Conservation (phyloP, 1,140 invertebrate genomes). For the Micrasema minimum region DNA sequence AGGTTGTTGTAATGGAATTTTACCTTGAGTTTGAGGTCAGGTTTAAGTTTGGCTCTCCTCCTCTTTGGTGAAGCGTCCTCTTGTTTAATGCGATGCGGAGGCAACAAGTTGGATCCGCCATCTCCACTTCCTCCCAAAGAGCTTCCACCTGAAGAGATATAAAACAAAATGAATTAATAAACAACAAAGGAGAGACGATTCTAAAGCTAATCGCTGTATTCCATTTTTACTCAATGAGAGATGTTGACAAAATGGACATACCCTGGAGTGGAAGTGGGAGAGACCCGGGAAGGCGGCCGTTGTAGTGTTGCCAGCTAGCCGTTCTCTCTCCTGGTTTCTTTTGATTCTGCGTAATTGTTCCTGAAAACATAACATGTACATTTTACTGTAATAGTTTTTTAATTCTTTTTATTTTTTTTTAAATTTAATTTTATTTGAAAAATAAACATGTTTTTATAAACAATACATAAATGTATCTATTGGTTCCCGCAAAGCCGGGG, state of each 20-base stretch:
- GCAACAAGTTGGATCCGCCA: slow-evolving; percentile 52
- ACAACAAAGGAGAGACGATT: no score
- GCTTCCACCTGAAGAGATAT: not conserved
- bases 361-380: slow-evolving; percentile 52
- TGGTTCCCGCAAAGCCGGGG: no score
- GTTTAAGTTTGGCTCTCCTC: slow-evolving; percentile 87
- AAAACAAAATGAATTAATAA: no score
- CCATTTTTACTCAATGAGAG: not conserved
- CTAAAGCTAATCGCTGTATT: no score
- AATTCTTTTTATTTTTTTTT: no score
- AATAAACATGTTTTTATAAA: no score
- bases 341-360: slow-evolving; percentile 95
- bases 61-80: slow-evolving; percentile 74
- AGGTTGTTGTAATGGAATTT: not conserved
- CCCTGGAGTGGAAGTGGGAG: not conserved
- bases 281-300: slow-evolving; percentile 52
- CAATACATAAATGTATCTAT: no score
- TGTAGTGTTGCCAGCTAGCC: slow-evolving; percentile 67
- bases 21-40: slow-evolving; percentile 87
- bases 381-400: no score
- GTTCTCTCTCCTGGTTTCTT: slow-evolving; percentile 89
- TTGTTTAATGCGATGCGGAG: slow-evolving; percentile 64
- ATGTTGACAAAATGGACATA: not conserved
- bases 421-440: no score
- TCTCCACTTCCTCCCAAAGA: slow-evolving; percentile 10